Percentiles rank a stretch among this genome's conserved stretches.
phyloP scores from a whole-genome alignment of 92 coral and sea anemone species.

The Phenganax subtilis region DNA sequence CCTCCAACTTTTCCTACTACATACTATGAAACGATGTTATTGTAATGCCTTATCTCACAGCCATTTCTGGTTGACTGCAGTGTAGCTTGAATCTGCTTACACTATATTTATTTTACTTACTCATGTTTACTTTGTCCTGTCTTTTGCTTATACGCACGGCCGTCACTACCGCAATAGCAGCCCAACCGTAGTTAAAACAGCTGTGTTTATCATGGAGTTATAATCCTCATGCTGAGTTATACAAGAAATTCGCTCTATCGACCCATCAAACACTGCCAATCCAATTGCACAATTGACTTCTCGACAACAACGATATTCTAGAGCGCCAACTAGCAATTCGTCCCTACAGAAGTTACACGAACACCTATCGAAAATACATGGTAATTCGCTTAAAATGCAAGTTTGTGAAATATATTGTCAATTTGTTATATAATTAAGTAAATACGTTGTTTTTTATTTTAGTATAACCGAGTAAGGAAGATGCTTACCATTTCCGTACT shows the following conservation, averaged over 20 bases:
- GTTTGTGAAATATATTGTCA: not conserved
- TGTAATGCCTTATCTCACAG: too few species aligned
- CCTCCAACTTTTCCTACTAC: not conserved
- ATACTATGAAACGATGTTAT: not conserved
- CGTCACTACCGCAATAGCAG: slow-evolving; percentile 15
- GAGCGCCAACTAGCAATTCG: slow-evolving; percentile 26
- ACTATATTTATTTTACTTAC: slow-evolving; percentile 5
- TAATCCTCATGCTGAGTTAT: slow-evolving; percentile 19
- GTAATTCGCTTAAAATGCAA: not conserved
- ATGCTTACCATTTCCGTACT: slow-evolving; percentile 13
- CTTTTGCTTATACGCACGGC: slow-evolving; percentile 11
- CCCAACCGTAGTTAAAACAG: slow-evolving; percentile 18
- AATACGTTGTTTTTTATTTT: too few species aligned
- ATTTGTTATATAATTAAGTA: too few species aligned
- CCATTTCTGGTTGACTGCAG: too few species aligned
- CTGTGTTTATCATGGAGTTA: slow-evolving; percentile 7
- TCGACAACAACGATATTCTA: slow-evolving; percentile 16
- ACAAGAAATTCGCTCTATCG: slow-evolving; percentile 5
- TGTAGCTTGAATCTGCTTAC: not conserved
- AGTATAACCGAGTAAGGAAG: too few species aligned
- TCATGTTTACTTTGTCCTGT: slow-evolving; percentile 18
- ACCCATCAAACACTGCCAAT: slow-evolving; percentile 20
- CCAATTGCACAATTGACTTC: slow-evolving; percentile 12
- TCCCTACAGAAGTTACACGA: slow-evolving; percentile 13
- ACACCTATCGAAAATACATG: not conserved